Evolutionary conservation across 2,888 invertebrate genomes (phyloP).

Genomic region (Dermolepida albohirtum): DNA sequence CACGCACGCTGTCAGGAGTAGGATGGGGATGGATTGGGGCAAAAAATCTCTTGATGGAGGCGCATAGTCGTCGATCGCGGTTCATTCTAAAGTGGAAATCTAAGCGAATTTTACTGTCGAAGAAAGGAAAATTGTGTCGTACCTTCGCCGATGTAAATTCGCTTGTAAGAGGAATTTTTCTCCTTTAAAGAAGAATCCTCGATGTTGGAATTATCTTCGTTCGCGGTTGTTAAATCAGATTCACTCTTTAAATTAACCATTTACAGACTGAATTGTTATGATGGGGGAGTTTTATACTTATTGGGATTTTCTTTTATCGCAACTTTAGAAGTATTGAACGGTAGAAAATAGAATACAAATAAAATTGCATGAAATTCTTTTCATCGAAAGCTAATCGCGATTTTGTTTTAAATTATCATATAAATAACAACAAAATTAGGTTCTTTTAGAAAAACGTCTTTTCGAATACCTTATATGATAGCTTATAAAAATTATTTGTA

Average conservation of each 20-base stretch:
- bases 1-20: conserved; percentile 7
- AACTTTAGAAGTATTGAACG: neutral
- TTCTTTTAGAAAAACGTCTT: no score
- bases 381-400: no score
- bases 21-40: no score
- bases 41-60: no score
- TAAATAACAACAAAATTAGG: no score
- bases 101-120: neutral
- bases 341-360: neutral
- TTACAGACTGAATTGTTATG: conserved; percentile 12
- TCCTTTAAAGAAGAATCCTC: neutral
- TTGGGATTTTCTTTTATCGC: neutral
- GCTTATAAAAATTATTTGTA: no score
- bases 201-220: neutral
- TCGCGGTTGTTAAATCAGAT: conserved; percentile 8
- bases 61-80: neutral
- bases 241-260: conserved; percentile 10
- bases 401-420: no score
- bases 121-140: conserved; percentile 12
- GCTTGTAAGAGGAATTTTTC: neutral
- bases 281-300: neutral
- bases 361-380: neutral
- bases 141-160: conserved; percentile 8
- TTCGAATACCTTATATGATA: no score
- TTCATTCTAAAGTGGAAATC: conserved; percentile 25